Evolutionary conservation across 92 coral and sea anemone genomes (phyloP).

Genomic region (Ricordea florida): DNA sequence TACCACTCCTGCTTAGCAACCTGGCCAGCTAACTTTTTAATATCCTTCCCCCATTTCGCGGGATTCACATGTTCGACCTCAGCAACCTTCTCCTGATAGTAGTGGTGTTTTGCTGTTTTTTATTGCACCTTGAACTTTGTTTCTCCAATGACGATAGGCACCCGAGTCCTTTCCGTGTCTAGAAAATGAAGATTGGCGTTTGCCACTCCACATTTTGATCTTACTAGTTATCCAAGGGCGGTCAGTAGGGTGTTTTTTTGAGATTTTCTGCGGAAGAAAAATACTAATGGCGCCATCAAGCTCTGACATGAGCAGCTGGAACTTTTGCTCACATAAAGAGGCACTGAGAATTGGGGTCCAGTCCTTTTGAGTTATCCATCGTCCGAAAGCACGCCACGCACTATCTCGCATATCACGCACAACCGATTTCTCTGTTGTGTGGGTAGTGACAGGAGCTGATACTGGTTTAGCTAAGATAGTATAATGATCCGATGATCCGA

Average conservation of each 20-base stretch:
- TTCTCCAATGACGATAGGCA: slow-evolving; percentile 47
- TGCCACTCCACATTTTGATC: slow-evolving; percentile 34
- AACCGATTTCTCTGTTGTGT: neutral
- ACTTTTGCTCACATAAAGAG: slow-evolving; percentile 24
- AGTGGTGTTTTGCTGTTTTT: slow-evolving; percentile 38
- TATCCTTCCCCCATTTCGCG: slow-evolving; percentile 59
- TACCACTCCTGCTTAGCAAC: slow-evolving; percentile 27
- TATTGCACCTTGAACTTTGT: slow-evolving; percentile 50
- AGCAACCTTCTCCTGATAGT: slow-evolving; percentile 38
- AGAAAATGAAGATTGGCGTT: slow-evolving; percentile 47
- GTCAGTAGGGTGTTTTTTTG: slow-evolving; percentile 43
- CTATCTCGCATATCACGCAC: slow-evolving; percentile 48
- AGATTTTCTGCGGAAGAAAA: slow-evolving; percentile 21
- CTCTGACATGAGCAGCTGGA: slow-evolving; percentile 24
- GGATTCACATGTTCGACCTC: slow-evolving; percentile 32
- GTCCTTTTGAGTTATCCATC: slow-evolving; percentile 56
- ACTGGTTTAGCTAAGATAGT: slow-evolving; percentile 40
- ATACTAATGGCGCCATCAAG: slow-evolving; percentile 28
- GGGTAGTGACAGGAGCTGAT: neutral
- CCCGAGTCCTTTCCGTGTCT: slow-evolving; percentile 42
- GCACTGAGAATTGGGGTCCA: slow-evolving; percentile 27
- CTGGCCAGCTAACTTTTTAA: slow-evolving; percentile 34
- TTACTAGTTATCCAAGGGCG: slow-evolving; percentile 62
- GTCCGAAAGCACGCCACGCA: slow-evolving; percentile 59
- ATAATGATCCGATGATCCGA: slow-evolving; percentile 43